A percentile compares a stretch with the other conserved stretches of the same genome.
These are phyloP conservation scores for Acanthornis magna DNA, from an alignment of 2,797 vertebrate genomes.

Conservation along the genomic window DNA sequence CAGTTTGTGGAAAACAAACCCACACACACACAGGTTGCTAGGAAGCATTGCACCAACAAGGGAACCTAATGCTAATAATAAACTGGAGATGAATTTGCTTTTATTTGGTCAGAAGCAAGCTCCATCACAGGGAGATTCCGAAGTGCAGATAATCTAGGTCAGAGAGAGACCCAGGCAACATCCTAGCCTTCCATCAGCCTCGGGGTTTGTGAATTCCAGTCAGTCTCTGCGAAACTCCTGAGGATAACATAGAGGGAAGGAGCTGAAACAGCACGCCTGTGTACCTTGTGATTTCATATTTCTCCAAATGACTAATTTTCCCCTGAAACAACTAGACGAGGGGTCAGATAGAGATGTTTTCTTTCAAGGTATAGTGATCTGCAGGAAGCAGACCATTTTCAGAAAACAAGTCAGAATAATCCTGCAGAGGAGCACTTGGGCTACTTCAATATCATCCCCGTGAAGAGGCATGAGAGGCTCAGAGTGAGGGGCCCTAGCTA, in stretches of 20 bases:
- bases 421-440: neutral
- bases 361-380: neutral
- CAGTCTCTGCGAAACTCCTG: neutral
- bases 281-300: neutral
- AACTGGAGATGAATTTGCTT: constrained; percentile 44
- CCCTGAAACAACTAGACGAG: neutral
- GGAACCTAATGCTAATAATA: constrained; percentile 67
- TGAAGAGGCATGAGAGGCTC: neutral
- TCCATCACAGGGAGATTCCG: neutral
- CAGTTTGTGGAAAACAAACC: constrained; percentile 63
- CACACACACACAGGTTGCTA: constrained; percentile 71
- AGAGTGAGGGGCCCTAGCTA: neutral
- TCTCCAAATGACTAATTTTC: constrained; percentile 13
- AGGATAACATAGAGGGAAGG: neutral
- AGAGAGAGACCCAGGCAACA: neutral
- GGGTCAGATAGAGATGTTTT: neutral
- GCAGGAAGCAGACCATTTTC: neutral
- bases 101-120: constrained; percentile 14
- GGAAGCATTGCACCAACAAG: constrained; percentile 51
- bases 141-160: neutral
- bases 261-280: neutral
- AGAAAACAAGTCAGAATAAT: neutral
- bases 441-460: neutral
- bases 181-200: neutral
- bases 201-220: neutral